These are phyloP conservation scores for Morpho helenor DNA, from an alignment of 2,888 invertebrate genomes.

Conservation along the genomic window DNA sequence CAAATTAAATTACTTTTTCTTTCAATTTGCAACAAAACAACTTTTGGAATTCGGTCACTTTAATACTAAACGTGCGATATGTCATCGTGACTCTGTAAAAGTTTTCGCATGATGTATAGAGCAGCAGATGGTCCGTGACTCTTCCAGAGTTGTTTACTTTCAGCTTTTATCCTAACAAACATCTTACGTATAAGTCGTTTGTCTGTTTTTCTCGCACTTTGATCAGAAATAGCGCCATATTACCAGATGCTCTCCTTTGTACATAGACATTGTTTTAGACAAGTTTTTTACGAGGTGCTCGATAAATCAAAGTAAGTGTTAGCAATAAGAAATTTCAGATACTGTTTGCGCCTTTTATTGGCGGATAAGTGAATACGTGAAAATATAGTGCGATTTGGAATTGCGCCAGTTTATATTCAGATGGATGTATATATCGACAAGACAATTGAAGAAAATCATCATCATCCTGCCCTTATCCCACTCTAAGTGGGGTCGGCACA, in stretches of 20 bases:
- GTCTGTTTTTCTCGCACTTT: constrained; percentile 22
- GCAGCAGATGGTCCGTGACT: constrained; percentile 6
- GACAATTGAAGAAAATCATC: too few species aligned
- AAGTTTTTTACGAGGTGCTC: constrained; percentile 6
- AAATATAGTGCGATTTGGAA: too few species aligned
- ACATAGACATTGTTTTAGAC: neutral
- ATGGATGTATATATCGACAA: too few species aligned
- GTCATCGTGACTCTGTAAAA: too few species aligned
- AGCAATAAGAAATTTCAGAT: constrained; percentile 1
- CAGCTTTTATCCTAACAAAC: constrained; percentile 7
- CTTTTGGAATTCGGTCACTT: too few species aligned
- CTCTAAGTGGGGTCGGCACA: too few species aligned
- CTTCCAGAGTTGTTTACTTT: neutral
- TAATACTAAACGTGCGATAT: too few species aligned
- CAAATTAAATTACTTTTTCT: too few species aligned
- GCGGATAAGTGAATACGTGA: neutral
- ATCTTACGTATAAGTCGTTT: constrained; percentile 19
- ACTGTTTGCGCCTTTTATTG: neutral
- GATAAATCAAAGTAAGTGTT: constrained; percentile 9
- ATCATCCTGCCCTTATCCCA: too few species aligned
- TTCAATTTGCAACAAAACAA: too few species aligned
- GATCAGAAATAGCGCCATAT: constrained; percentile 17
- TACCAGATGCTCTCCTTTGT: constrained; percentile 21
- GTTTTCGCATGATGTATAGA: too few species aligned
- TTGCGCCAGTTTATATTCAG: too few species aligned